Evolutionary conservation across 2,888 invertebrate genomes (phyloP).

Genomic region (Sminthurides aquaticus): DNA sequence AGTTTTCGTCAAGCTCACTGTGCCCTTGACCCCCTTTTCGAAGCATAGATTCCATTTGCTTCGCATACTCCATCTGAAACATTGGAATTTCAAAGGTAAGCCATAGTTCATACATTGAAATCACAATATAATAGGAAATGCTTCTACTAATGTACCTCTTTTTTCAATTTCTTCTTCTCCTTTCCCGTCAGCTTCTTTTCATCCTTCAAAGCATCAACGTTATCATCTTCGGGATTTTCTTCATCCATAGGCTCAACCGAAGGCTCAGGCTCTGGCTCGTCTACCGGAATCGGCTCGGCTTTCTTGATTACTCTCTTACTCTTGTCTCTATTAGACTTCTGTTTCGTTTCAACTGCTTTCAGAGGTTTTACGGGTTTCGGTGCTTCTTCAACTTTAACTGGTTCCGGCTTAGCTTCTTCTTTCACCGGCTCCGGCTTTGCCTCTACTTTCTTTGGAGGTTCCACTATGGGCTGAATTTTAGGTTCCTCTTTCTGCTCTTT

Average conservation of each 20-base stretch:
- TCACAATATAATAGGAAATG: background rate
- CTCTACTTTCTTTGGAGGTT: slow-evolving; percentile 17
- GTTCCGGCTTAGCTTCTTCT: slow-evolving; percentile 27
- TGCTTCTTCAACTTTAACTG: slow-evolving; percentile 20
- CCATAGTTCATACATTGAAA: slow-evolving; percentile 4
- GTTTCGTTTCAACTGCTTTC: background rate
- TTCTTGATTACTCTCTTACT: background rate
- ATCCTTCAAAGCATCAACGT: slow-evolving; percentile 16
- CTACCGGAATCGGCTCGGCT: background rate
- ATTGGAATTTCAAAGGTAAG: slow-evolving; percentile 11
- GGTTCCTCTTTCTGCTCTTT: slow-evolving; percentile 22
- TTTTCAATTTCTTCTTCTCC: slow-evolving; percentile 84
- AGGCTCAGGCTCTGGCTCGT: slow-evolving; percentile 14
- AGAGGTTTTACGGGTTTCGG: background rate
- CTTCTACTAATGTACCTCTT: slow-evolving; percentile 47
- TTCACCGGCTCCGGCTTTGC: slow-evolving; percentile 26
- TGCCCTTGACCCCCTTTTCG: slow-evolving; percentile 83
- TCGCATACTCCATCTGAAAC: slow-evolving; percentile 71
- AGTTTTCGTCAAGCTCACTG: slow-evolving; percentile 84
- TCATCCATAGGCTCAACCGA: slow-evolving; percentile 24
- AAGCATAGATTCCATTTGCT: slow-evolving; percentile 73
- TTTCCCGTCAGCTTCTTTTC: slow-evolving; percentile 75
- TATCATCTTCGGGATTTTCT: slow-evolving; percentile 26
- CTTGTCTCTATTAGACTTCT: background rate
- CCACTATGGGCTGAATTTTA: background rate